These are phyloP conservation scores for Drosophila planitibia DNA, from an alignment of 2,888 invertebrate genomes.

Conservation along the genomic window DNA sequence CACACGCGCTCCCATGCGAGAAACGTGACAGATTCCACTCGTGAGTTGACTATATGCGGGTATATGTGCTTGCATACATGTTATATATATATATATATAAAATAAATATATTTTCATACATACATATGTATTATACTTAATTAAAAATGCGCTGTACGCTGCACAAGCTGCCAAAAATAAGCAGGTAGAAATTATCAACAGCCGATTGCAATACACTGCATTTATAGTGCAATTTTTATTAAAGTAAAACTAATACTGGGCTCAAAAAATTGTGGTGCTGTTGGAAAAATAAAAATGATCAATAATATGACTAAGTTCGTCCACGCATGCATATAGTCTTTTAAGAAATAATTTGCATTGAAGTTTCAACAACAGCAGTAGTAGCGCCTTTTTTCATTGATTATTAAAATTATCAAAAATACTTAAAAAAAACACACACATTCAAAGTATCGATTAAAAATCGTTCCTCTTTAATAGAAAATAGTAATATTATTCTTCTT, in stretches of 20 bases:
- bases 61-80: constrained; percentile 15
- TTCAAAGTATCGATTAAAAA: background rate
- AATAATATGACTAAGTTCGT: background rate
- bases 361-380: background rate
- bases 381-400: background rate
- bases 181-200: background rate
- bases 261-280: background rate
- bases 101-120: background rate
- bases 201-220: background rate
- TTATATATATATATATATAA: constrained; percentile 6
- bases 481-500: background rate
- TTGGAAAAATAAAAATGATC: background rate
- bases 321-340: no score
- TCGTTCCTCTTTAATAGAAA: background rate
- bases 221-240: background rate
- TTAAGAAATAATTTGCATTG: no score
- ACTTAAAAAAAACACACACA: background rate
- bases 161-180: constrained; percentile 10
- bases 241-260: no score
- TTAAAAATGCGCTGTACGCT: constrained; percentile 47
- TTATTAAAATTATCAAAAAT: background rate
- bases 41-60: constrained; percentile 11
- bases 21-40: constrained; percentile 74
- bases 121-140: constrained; percentile 33
- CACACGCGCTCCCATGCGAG: constrained; percentile 77